These are phyloP conservation scores for Nasonovia ribisnigri DNA, from an alignment of 2,888 invertebrate genomes.

Conservation along the genomic window DNA sequence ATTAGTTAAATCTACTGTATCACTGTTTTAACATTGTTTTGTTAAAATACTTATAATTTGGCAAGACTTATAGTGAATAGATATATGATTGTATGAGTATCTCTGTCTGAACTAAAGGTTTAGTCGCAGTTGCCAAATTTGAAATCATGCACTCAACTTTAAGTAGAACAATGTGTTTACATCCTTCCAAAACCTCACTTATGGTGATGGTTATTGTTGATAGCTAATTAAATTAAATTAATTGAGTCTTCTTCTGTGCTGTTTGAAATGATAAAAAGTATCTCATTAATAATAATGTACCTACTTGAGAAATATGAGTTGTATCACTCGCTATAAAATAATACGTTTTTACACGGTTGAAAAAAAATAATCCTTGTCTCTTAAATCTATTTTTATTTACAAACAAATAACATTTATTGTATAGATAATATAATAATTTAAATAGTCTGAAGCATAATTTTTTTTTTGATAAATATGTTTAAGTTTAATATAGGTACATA, in stretches of 20 bases:
- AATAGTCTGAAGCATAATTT: not conserved
- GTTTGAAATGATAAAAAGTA: not conserved
- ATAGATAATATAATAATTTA: not conserved
- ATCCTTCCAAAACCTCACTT: not conserved
- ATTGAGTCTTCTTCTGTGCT: not conserved
- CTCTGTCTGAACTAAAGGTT: not conserved
- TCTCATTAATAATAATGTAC: not conserved
- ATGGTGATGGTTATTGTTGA: not conserved
- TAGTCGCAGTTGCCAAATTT: slow-evolving; percentile 9
- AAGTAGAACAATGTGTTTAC: not conserved
- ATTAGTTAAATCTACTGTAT: not conserved
- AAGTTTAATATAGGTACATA: not conserved
- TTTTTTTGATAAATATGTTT: not conserved
- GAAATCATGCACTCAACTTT: slow-evolving; percentile 24
- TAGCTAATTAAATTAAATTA: not conserved
- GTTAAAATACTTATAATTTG: not conserved
- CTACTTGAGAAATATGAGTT: not conserved
- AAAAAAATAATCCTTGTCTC: not conserved
- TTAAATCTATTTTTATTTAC: not conserved
- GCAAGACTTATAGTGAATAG: not conserved
- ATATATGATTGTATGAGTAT: not conserved
- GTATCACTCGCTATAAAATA: not conserved
- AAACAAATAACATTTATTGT: not conserved
- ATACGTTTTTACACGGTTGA: not conserved
- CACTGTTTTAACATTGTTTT: not conserved